Conservation (phyloP, 2,113 vertebrate species). For the western clawed frog (Xenopus tropicalis) region DNA sequence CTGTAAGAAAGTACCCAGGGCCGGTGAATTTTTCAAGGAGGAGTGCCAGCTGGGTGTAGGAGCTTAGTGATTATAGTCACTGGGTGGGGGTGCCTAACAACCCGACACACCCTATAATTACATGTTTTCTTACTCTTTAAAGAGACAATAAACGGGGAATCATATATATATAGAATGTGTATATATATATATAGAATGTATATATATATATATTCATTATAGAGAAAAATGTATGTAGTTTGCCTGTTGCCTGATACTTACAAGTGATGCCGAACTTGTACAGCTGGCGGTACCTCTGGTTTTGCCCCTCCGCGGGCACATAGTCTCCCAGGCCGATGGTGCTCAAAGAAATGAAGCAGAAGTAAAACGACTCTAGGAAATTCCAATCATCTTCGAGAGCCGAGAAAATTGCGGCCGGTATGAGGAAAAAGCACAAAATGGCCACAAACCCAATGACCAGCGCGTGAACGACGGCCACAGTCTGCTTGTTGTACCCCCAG, state of each 20-base stretch:
- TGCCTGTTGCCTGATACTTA: constrained; percentile 61
- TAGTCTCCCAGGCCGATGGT: constrained; percentile 96
- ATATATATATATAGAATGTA: no score
- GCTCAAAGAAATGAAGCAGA: constrained; percentile 95
- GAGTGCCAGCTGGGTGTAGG: no score
- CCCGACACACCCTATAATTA: no score
- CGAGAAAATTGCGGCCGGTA: constrained; percentile 89
- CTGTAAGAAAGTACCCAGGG: no score
- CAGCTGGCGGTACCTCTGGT: constrained; percentile 87
- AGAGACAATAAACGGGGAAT: no score
- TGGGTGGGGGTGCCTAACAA: no score
- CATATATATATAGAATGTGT: no score
- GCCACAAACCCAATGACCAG: constrained; percentile 73
- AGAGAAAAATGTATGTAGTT: background rate
- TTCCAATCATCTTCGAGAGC: constrained; percentile 91
- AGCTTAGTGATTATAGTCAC: no score
- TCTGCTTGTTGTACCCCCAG: constrained; percentile 87
- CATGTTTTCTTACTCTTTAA: no score
- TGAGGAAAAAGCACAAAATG: constrained; percentile 85
- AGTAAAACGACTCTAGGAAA: constrained; percentile 96
- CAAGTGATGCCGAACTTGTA: constrained; percentile 95
- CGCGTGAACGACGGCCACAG: constrained; percentile 83
- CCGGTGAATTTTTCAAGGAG: no score
- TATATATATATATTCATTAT: background rate
- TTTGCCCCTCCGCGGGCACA: constrained; percentile 86